Evolutionary conservation across 2,113 vertebrate species (phyloP).

Genomic region (Mus pahari): DNA sequence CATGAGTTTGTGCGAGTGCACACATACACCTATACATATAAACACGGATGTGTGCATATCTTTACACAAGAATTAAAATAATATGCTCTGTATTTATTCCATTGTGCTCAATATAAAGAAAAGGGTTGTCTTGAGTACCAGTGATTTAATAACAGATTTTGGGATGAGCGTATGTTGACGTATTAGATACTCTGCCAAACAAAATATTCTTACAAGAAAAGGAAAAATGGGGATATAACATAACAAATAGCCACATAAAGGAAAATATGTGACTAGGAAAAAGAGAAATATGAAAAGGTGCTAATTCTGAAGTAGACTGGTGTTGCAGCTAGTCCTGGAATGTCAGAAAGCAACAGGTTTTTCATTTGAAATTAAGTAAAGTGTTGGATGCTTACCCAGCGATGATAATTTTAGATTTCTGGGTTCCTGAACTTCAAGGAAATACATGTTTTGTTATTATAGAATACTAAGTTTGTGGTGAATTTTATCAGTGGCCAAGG

Average conservation of each 20-base stretch:
- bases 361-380: neutral
- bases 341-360: neutral
- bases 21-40: fast-evolving
- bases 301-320: neutral
- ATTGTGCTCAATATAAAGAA: neutral
- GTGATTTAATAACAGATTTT: neutral
- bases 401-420: neutral
- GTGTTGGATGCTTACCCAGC: neutral
- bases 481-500: neutral
- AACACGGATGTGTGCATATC: neutral
- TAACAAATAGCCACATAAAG: neutral
- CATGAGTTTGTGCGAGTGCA: too few species aligned
- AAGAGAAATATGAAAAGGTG: neutral
- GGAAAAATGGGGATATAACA: neutral
- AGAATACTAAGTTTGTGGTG: neutral
- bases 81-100: neutral
- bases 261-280: neutral
- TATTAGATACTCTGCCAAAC: neutral
- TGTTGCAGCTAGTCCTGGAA: neutral
- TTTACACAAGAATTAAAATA: neutral
- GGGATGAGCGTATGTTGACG: neutral
- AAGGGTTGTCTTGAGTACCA: neutral
- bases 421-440: neutral
- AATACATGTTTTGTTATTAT: neutral
- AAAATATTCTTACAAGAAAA: neutral